Evolutionary conservation across 2,113 vertebrate species (phyloP).

Genomic region (Rousettus leschenaultii): DNA sequence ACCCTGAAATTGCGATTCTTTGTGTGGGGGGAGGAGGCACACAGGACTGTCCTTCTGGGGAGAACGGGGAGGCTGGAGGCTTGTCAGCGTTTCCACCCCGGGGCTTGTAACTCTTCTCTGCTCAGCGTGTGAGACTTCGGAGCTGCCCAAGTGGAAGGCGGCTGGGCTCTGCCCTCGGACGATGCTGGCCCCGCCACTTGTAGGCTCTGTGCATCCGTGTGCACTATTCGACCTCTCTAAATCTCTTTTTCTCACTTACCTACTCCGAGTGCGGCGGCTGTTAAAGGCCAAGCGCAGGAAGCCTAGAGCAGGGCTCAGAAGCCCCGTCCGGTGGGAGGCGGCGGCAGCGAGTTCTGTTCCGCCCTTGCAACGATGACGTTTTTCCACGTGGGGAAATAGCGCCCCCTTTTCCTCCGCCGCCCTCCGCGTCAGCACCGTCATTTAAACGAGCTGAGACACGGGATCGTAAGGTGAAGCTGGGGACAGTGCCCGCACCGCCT

Average conservation of each 20-base stretch:
- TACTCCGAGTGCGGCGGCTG: fast-evolving
- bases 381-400: neutral
- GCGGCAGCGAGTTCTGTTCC: no score
- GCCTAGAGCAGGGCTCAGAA: fast-evolving
- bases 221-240: neutral
- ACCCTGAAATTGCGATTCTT: neutral
- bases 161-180: neutral
- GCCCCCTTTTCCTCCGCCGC: fast-evolving
- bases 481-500: neutral
- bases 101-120: neutral
- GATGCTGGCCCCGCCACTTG: fast-evolving
- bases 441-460: neutral
- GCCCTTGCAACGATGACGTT: neutral
- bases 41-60: neutral
- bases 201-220: neutral
- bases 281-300: neutral
- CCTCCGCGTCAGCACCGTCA: neutral
- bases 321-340: fast-evolving
- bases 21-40: neutral
- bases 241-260: neutral
- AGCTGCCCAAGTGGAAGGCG: no score
- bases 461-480: no score
- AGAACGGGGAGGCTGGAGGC: fast-evolving
- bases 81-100: fast-evolving
- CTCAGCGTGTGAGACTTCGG: neutral